Conservation (phyloP, 2,888 invertebrate genomes). For the Trissoscelio sp. region DNA sequence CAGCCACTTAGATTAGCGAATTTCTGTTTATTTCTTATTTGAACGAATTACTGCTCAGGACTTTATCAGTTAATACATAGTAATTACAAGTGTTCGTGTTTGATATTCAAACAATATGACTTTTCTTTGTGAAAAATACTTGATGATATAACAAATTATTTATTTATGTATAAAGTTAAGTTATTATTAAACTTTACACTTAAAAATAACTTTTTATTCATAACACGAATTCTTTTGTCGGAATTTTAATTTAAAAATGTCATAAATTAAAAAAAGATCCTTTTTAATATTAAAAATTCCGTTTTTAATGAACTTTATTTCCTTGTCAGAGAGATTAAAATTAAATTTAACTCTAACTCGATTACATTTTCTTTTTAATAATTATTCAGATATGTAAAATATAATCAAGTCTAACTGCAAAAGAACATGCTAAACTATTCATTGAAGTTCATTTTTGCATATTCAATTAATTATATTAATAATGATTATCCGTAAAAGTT, state of each 20-base stretch:
- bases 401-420: not conserved
- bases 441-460: constrained; percentile 7
- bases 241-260: no score
- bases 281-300: no score
- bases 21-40: not conserved
- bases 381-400: constrained; percentile 9
- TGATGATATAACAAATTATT: not conserved
- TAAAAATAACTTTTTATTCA: no score
- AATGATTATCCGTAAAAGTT: constrained; percentile 21
- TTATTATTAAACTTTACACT: no score
- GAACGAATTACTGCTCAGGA: constrained; percentile 3
- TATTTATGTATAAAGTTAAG: no score
- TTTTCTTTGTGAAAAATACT: constrained; percentile 6
- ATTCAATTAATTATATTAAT: constrained; percentile 20
- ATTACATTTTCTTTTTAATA: not conserved
- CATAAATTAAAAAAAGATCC: no score
- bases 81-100: constrained; percentile 1
- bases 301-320: no score
- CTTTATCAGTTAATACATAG: constrained; percentile 13
- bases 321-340: no score
- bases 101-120: constrained; percentile 14
- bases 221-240: no score
- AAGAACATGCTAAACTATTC: constrained; percentile 32
- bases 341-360: not conserved
- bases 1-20: not conserved